Conservation (phyloP, 2,888 invertebrate genomes). For the Disparrhopalites patrizii region DNA sequence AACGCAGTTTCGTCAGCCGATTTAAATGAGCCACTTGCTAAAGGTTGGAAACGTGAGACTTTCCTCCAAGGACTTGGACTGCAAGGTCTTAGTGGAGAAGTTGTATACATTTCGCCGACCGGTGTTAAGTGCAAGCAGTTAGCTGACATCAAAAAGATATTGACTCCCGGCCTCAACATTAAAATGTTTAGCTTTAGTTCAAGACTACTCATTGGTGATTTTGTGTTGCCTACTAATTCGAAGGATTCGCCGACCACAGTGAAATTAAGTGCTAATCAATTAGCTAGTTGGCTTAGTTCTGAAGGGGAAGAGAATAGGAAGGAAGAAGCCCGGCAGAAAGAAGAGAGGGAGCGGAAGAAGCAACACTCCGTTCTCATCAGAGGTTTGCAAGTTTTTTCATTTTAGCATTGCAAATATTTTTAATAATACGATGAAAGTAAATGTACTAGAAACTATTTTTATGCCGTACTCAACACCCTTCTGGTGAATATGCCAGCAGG, state of each 20-base stretch:
- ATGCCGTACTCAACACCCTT: too few relatives aligned
- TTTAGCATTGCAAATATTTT: neutral
- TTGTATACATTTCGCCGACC: conserved; percentile 73
- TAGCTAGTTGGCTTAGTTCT: conserved; percentile 37
- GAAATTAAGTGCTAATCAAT: conserved; percentile 34
- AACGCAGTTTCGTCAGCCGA: conserved; percentile 52
- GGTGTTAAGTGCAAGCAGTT: conserved; percentile 62
- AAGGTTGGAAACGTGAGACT: conserved; percentile 91
- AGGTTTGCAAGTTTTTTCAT: conserved; percentile 24
- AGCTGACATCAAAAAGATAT: conserved; percentile 66
- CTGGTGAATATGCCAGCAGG: too few relatives aligned
- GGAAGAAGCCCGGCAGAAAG: conserved; percentile 28
- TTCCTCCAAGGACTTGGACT: conserved; percentile 81
- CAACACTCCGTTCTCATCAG: conserved; percentile 84
- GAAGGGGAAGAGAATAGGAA: conserved; percentile 33
- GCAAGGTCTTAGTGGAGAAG: conserved; percentile 87
- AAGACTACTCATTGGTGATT: conserved; percentile 83
- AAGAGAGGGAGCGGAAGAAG: conserved; percentile 83
- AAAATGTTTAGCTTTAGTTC: conserved; percentile 93
- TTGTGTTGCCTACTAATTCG: conserved; percentile 64
- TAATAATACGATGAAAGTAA: too few relatives aligned
- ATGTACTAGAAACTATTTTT: too few relatives aligned
- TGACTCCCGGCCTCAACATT: conserved; percentile 63
- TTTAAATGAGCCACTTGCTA: conserved; percentile 62
- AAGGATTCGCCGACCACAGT: conserved; percentile 21